Conservation (phyloP, 2,113 vertebrate species). For the Sorex fumeus region DNA sequence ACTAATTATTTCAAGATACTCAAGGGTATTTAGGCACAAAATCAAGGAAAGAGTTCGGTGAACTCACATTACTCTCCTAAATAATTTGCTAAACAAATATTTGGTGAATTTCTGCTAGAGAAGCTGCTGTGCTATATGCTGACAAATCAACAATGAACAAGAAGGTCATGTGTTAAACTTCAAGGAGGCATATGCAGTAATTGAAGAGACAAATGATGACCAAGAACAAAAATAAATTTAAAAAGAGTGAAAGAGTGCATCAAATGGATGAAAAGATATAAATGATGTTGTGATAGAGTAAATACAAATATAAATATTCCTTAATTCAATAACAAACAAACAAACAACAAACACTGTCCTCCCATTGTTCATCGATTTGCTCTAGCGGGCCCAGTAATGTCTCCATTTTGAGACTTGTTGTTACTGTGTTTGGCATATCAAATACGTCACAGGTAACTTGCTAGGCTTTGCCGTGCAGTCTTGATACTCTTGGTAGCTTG, state of each 20-base stretch:
- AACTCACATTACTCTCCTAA: neutral
- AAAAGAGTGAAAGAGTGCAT: neutral
- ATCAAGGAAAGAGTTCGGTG: neutral
- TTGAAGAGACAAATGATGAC: neutral
- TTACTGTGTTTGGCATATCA: too few relatives aligned
- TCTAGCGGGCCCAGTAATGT: too few relatives aligned
- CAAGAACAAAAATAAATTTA: neutral
- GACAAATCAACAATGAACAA: neutral
- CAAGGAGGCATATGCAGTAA: neutral
- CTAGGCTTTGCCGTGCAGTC: too few relatives aligned
- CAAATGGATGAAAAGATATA: neutral
- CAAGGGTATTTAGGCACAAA: neutral
- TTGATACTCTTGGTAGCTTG: too few relatives aligned
- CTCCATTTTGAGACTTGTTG: too few relatives aligned
- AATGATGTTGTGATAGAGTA: neutral
- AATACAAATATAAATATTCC: neutral
- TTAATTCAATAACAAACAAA: too few relatives aligned
- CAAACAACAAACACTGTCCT: too few relatives aligned
- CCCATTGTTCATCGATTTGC: too few relatives aligned
- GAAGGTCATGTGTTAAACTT: constrained; percentile 43
- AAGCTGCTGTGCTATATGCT: neutral
- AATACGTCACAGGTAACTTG: too few relatives aligned
- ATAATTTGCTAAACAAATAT: constrained; percentile 2
- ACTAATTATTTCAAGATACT: neutral
- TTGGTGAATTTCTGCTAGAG: neutral